Evolutionary conservation across 2,888 invertebrate genomes (phyloP).

Genomic region (Pyrocoelia pectoralis): DNA sequence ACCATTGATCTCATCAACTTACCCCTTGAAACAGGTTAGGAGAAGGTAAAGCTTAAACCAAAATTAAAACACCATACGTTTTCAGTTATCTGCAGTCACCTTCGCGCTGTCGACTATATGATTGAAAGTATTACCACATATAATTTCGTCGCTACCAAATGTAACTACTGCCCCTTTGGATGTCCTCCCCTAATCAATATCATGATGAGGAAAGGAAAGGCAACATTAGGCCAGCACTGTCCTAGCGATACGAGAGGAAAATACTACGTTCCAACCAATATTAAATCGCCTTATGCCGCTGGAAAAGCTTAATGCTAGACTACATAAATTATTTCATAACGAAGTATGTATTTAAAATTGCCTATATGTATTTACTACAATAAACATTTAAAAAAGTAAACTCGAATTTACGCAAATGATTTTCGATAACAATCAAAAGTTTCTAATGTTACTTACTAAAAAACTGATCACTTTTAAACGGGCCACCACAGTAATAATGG

Average conservation of each 20-base stretch:
- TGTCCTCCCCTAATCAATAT: not conserved
- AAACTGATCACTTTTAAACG: too few species aligned
- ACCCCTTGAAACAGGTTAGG: not conserved
- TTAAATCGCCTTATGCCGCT: not conserved
- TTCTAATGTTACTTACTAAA: too few species aligned
- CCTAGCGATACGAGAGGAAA: not conserved
- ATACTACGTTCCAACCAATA: not conserved
- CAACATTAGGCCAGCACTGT: slow-evolving; percentile 13
- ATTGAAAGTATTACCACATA: slow-evolving; percentile 1
- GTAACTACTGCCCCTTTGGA: slow-evolving; percentile 7
- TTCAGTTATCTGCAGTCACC: slow-evolving; percentile 20
- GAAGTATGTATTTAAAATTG: too few species aligned
- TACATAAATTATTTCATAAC: too few species aligned
- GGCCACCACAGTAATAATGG: too few species aligned
- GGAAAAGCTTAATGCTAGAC: too few species aligned
- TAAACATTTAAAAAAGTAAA: too few species aligned
- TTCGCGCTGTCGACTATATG: slow-evolving; percentile 14
- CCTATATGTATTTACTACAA: too few species aligned
- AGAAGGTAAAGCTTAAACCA: too few species aligned
- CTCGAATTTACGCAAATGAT: too few species aligned
- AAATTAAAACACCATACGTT: too few species aligned
- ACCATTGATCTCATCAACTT: not conserved
- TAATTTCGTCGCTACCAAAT: slow-evolving; percentile 9
- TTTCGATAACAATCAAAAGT: too few species aligned
- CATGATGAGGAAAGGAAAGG: not conserved